phyloP scores from a whole-genome alignment of 30 jellyfish, hydroid and myxozoan species.

The Pelagia noctiluca region DNA sequence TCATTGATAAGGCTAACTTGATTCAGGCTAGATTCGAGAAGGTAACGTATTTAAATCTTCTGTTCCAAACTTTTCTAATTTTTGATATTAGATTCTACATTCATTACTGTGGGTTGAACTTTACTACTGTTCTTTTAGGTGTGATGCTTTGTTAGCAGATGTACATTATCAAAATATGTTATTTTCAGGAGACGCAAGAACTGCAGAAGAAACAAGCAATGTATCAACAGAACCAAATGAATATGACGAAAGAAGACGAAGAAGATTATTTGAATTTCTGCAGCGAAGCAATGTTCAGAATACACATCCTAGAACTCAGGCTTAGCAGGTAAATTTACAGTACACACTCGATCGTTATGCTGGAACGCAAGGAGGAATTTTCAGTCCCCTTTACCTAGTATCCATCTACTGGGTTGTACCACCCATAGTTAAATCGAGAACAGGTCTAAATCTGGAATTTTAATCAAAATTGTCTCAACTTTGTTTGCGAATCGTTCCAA shows the following conservation, averaged over 20 bases:
- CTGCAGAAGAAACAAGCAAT: slow-evolving; percentile 89
- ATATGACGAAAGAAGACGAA: slow-evolving; percentile 96
- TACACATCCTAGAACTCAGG: slow-evolving; percentile 90
- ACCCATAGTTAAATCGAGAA: too few species aligned
- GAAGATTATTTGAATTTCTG: slow-evolving; percentile 93
- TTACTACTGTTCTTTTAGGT: too few species aligned
- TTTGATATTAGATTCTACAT: too few species aligned
- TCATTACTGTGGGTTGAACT: too few species aligned
- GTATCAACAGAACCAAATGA: slow-evolving; percentile 94
- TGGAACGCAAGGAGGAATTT: too few species aligned
- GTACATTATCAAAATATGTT: not conserved
- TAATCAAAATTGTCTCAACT: too few species aligned
- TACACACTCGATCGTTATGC: not conserved
- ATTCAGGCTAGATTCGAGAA: slow-evolving; percentile 94
- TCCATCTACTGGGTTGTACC: too few species aligned
- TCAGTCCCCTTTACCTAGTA: too few species aligned
- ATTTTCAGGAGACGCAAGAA: slow-evolving; percentile 77
- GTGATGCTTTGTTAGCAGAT: too few species aligned
- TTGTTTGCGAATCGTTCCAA: too few species aligned
- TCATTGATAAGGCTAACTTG: slow-evolving; percentile 90
- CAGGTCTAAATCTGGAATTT: too few species aligned
- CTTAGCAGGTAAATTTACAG: slow-evolving; percentile 76
- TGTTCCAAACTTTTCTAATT: too few species aligned
- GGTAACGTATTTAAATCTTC: slow-evolving; percentile 12
- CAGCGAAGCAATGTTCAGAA: slow-evolving; percentile 95